Evolutionary conservation across 2,113 vertebrate species (phyloP), one percentile per base, ranked within the genome.

Genomic region (Nyctibius bracteatus): DNA sequence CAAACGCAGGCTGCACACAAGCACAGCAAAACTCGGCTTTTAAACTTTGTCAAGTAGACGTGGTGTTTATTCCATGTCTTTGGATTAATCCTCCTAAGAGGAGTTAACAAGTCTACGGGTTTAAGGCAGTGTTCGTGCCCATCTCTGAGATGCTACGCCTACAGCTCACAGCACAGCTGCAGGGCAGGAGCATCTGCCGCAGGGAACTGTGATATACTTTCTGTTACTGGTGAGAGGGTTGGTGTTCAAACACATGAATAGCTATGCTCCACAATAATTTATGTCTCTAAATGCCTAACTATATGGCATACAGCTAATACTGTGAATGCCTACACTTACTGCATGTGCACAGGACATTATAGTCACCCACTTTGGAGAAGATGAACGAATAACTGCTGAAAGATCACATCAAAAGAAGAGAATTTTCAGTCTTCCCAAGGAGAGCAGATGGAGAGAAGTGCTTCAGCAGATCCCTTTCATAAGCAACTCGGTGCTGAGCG

Each of bases 201-300:
- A 0, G n/a, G 37, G 31, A 66, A 46, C 19, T 3, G 41, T 1
- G 57, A 68, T 15, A 16, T 0, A 3, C 9, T 27, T 22, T 30
- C 51, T 19, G 3, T 31, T 28, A 55, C 2, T 24, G 58, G 54
- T 13, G 23, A 54, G 49, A 51, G 41, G 16, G 10, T 6, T 55
- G 33, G 17, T 12, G 59, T 47, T 44, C 16, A 75, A 75, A 27
- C 31, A 11, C 1, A 20, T 0, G 31, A 79, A 62, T 37, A 66
- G 37, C 55, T 57, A 37, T 0, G 3, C 46, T 57, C 12, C 9
- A 8, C 2, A 1, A 5, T 22, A 35, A 65, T 43, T 66, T 52
- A 49, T 14, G 24, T 27, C 86, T 67, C 80, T 83, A 35, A 96
- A 75, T 27, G 49, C 62, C 49, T 59, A 37, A 39, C 12, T 80